Percentiles rank a stretch among this genome's conserved stretches.
phyloP scores from a whole-genome alignment of 2,113 vertebrate species.

The Synchiropus splendidus region DNA sequence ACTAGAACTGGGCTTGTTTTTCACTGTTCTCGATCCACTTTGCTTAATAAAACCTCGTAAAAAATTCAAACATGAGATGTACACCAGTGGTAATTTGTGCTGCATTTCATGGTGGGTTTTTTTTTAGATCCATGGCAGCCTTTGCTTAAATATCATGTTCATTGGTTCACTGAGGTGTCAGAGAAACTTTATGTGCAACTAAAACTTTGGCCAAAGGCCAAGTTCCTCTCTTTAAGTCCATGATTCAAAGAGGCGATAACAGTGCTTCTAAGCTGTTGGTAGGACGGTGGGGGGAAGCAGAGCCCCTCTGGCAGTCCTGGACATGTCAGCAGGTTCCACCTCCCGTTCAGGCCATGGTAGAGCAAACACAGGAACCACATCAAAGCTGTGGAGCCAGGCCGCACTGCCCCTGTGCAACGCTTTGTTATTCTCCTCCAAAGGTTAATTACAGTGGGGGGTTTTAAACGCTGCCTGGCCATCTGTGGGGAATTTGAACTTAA shows the following conservation, averaged over 20 bases:
- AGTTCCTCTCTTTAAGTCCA: conserved; percentile 10
- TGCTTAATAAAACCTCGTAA: no score
- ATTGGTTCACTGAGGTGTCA: no score
- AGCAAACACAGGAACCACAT: conserved; percentile 52
- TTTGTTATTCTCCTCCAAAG: conserved; percentile 56
- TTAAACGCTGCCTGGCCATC: conserved; percentile 44
- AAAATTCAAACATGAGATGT: no score
- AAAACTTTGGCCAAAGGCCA: conserved; percentile 10
- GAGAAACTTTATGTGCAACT: no score
- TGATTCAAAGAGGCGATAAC: conserved; percentile 31
- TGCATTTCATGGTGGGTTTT: no score
- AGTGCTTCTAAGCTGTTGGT: conserved; percentile 17
- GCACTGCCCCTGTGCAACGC: conserved; percentile 29
- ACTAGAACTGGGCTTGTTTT: no score
- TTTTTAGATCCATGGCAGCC: no score
- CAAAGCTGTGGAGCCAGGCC: conserved; percentile 36
- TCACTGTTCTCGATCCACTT: no score
- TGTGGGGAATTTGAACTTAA: conserved; percentile 50
- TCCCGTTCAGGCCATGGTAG: conserved; percentile 24
- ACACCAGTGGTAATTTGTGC: no score
- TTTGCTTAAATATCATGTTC: no score
- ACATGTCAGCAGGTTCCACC: conserved; percentile 33
- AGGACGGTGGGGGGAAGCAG: conserved; percentile 9
- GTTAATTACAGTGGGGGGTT: conserved; percentile 56
- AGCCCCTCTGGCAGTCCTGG: conserved; percentile 17